These are phyloP conservation scores for Kryptolebias ocellatus DNA, from an alignment of 2,797 vertebrate species.

Conservation along the genomic window DNA sequence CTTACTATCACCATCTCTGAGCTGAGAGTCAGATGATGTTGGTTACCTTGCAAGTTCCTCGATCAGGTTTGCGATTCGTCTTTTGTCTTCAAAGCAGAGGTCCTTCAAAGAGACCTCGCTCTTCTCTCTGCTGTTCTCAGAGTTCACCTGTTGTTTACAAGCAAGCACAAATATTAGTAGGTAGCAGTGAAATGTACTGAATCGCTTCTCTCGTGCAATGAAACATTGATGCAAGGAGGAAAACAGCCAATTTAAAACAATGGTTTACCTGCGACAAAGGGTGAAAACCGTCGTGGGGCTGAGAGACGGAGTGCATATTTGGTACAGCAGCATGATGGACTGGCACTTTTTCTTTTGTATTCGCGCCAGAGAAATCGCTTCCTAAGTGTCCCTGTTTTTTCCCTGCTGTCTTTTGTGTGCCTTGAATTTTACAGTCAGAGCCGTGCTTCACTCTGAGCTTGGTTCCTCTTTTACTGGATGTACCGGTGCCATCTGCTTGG, in stretches of 20 bases:
- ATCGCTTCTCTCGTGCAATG: background rate
- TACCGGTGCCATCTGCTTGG: slow-evolving; percentile 45
- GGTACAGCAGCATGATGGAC: slow-evolving; percentile 20
- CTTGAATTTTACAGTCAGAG: slow-evolving; percentile 34
- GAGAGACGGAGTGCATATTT: slow-evolving; percentile 13
- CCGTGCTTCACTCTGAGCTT: slow-evolving; percentile 36
- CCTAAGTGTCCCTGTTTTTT: slow-evolving; percentile 43
- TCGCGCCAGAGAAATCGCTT: slow-evolving; percentile 22
- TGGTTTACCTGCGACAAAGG: slow-evolving; percentile 59
- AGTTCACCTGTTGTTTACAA: slow-evolving; percentile 70
- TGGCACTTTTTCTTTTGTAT: slow-evolving; percentile 24
- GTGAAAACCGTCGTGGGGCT: slow-evolving; percentile 9
- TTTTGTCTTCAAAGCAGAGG: slow-evolving; percentile 97
- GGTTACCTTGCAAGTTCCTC: slow-evolving; percentile 96
- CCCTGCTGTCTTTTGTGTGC: slow-evolving; percentile 28
- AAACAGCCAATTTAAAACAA: background rate
- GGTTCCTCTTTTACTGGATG: slow-evolving; percentile 47
- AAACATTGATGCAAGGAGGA: background rate
- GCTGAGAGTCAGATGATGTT: background rate
- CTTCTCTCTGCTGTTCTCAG: slow-evolving; percentile 62
- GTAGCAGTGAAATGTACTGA: background rate
- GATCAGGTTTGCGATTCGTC: slow-evolving; percentile 95
- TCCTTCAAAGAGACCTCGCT: slow-evolving; percentile 91
- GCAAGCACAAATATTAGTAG: slow-evolving; percentile 1
- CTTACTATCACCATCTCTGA: background rate